phyloP scores from a whole-genome alignment of 1,140 invertebrate genomes.

The Drosophila pallidifrons region DNA sequence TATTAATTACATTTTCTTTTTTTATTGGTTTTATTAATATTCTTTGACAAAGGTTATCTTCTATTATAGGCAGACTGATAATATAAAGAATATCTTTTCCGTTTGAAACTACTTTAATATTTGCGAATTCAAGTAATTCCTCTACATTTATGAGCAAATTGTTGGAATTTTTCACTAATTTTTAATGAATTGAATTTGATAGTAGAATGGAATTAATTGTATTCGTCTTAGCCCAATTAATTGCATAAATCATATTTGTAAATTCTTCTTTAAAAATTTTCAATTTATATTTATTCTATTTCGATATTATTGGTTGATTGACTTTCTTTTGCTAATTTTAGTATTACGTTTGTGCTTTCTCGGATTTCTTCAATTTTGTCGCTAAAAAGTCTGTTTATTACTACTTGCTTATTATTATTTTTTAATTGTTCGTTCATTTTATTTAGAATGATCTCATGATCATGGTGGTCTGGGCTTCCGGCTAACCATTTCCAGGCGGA shows the following conservation, averaged over 20 bases:
- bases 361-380: constrained; percentile 12
- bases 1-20: too few species aligned
- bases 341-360: neutral
- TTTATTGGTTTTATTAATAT: too few species aligned
- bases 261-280: constrained; percentile 25
- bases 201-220: constrained; percentile 17
- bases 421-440: constrained; percentile 3
- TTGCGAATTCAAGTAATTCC: neutral
- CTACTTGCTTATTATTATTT: constrained; percentile 39
- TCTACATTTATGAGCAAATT: too few species aligned
- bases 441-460: neutral
- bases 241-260: constrained; percentile 7
- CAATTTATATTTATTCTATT: too few species aligned
- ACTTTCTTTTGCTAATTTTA: too few species aligned
- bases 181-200: constrained; percentile 2
- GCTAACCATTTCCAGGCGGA: too few species aligned
- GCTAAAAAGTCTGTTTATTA: constrained; percentile 25
- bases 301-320: too few species aligned
- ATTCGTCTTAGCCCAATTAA: neutral
- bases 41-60: too few species aligned
- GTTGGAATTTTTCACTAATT: neutral
- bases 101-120: constrained; percentile 9
- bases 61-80: too few species aligned
- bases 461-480: neutral
- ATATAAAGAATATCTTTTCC: too few species aligned